These are phyloP conservation scores for Hydropsyche tenuis DNA, from an alignment of 1,140 invertebrate genomes.

Conservation along the genomic window DNA sequence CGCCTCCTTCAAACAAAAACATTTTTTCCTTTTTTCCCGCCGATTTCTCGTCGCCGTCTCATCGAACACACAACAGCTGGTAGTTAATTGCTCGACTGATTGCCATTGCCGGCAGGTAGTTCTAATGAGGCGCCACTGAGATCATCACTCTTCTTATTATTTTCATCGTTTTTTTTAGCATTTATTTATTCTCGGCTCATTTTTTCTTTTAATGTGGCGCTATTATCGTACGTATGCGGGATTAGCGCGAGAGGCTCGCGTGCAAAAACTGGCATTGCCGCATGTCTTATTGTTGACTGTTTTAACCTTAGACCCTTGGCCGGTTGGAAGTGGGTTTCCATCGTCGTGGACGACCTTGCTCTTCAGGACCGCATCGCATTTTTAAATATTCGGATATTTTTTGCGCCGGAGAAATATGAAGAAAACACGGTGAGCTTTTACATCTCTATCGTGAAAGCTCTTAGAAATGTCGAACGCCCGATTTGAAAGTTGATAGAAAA, in stretches of 20 bases:
- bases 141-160: constrained; percentile 38
- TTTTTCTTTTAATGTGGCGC: not conserved
- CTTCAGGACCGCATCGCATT: not conserved
- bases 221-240: not conserved
- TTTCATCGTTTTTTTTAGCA: not conserved
- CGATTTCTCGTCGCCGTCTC: constrained; percentile 9
- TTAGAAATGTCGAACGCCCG: too few species aligned
- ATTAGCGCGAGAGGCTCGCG: not conserved
- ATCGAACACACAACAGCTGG: constrained; percentile 3
- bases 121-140: constrained; percentile 41
- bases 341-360: constrained; percentile 10
- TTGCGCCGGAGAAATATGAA: too few species aligned
- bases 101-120: constrained; percentile 33
- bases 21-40: not conserved
- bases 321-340: not conserved
- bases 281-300: not conserved
- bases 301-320: constrained; percentile 13
- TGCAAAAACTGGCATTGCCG: constrained; percentile 5
- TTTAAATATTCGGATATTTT: too few species aligned
- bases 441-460: too few species aligned
- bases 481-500: too few species aligned
- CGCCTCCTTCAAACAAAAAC: not conserved
- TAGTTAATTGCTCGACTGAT: constrained; percentile 40
- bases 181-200: not conserved
- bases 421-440: too few species aligned